A percentile compares a stretch with the other conserved stretches of the same genome.
These are phyloP conservation scores for Ibidorhyncha struthersii DNA, from an alignment of 2,113 vertebrate genomes.

Conservation along the genomic window DNA sequence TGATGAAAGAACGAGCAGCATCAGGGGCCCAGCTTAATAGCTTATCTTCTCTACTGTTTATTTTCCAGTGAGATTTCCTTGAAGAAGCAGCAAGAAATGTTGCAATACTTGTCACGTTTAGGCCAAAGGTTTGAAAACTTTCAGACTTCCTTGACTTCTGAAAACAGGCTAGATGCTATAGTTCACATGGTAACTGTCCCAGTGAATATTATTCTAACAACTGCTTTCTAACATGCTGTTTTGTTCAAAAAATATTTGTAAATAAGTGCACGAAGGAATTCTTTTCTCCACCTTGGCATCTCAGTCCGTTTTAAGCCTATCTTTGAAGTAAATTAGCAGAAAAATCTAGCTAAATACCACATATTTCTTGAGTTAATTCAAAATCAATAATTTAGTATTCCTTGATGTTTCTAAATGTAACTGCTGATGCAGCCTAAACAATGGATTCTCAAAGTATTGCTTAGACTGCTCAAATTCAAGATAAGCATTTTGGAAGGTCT, in stretches of 20 bases:
- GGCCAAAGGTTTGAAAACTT: constrained; percentile 17
- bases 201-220: not conserved
- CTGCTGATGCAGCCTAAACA: not conserved
- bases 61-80: constrained; percentile 45
- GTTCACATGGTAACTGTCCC: not conserved
- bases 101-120: constrained; percentile 5
- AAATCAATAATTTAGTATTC: constrained; percentile 4
- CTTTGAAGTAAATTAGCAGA: constrained; percentile 52
- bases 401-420: not conserved
- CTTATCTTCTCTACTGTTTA: constrained; percentile 25
- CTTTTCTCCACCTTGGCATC: not conserved
- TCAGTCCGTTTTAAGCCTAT: constrained; percentile 20
- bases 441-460: not conserved
- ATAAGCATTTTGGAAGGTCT: not conserved
- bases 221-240: not conserved
- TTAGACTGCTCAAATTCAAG: not conserved
- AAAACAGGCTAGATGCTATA: not conserved
- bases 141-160: not conserved
- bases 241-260: not conserved
- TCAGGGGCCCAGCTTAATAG: not conserved
- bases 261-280: not conserved
- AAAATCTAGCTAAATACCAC: not conserved
- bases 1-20: constrained; percentile 21
- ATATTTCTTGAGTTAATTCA: not conserved
- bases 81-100: constrained; percentile 19